phyloP scores from a whole-genome alignment of 2,888 invertebrate genomes.

The Boloria selene region DNA sequence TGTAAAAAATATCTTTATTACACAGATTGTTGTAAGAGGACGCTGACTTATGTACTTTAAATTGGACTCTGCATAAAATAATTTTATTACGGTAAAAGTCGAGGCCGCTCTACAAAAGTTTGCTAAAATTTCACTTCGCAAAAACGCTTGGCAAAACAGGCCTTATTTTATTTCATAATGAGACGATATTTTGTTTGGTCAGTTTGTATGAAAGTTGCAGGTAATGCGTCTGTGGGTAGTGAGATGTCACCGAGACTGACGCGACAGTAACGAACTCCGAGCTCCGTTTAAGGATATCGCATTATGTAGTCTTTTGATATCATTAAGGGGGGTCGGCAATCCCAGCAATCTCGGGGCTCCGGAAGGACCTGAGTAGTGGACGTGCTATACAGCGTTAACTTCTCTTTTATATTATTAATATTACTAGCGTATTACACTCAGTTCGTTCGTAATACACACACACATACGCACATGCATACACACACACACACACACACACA shows the following conservation, averaged over 20 bases:
- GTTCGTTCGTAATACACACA: too few species aligned
- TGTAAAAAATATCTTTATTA: conserved; percentile 56
- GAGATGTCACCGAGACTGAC: conserved; percentile 64
- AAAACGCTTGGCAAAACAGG: conserved; percentile 27
- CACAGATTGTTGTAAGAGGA: conserved; percentile 54
- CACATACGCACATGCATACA: too few species aligned
- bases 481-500: too few species aligned
- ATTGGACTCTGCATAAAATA: conserved; percentile 51
- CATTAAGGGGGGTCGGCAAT: conserved; percentile 65
- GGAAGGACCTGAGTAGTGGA: conserved; percentile 39
- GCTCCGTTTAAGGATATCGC: conserved; percentile 68
- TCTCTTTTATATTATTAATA: conserved; percentile 18
- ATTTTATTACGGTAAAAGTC: conserved; percentile 29
- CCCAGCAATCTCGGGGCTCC: conserved; percentile 49
- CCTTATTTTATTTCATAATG: conserved; percentile 55
- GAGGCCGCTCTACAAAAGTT: conserved; percentile 22
- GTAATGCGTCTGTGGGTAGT: conserved; percentile 64
- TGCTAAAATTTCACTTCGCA: conserved; percentile 25
- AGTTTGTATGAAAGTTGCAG: conserved; percentile 54
- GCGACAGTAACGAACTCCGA: conserved; percentile 74
- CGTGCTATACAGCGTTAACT: conserved; percentile 32
- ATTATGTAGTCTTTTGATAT: conserved; percentile 78
- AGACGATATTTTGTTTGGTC: conserved; percentile 52
- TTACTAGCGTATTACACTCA: conserved; percentile 10
- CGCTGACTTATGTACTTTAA: conserved; percentile 59